Percentiles rank a stretch among this genome's conserved stretches.
Conservation (phyloP, 2,888 invertebrate species). For the Diadegma fenestrale region DNA sequence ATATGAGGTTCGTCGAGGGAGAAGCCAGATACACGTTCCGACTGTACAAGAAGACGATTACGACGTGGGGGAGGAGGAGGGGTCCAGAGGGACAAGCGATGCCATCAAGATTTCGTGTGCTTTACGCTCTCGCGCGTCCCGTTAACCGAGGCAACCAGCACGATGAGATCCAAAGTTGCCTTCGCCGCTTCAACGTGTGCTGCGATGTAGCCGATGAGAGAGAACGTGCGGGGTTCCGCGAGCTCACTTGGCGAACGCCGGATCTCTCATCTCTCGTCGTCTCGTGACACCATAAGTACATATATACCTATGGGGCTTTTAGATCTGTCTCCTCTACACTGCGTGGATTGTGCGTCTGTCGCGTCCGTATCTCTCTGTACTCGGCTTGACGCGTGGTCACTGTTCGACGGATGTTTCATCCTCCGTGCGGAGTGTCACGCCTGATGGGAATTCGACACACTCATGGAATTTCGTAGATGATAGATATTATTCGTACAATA, state of each 20-base stretch:
- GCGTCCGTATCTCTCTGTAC: conserved; percentile 38
- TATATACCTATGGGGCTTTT: conserved; percentile 21
- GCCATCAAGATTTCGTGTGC: conserved; percentile 67
- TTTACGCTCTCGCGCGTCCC: conserved; percentile 65
- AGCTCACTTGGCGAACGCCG: conserved; percentile 65
- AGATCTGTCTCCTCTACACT: conserved; percentile 9
- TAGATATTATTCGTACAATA: conserved; percentile 30
- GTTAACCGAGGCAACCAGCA: conserved; percentile 59
- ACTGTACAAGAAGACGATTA: conserved; percentile 56
- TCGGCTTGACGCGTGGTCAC: conserved; percentile 57
- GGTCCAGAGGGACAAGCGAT: conserved; percentile 53
- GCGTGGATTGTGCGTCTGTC: conserved; percentile 30
- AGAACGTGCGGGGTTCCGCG: conserved; percentile 31
- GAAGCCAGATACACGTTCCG: conserved; percentile 51
- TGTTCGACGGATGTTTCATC: conserved; percentile 47
- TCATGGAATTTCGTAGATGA: conserved; percentile 47
- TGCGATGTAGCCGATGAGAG: conserved; percentile 54
- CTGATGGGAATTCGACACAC: conserved; percentile 55
- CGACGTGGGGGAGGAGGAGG: conserved; percentile 21
- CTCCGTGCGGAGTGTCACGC: conserved; percentile 1
- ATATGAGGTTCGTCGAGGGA: neutral
- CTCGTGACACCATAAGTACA: conserved; percentile 41
- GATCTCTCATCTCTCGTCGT: conserved; percentile 61
- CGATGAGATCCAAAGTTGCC: conserved; percentile 50
- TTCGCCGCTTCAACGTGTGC: conserved; percentile 40